Base-by-base conservation (phyloP, 2,888 invertebrate species). In the Morpho deidamia region DNA sequence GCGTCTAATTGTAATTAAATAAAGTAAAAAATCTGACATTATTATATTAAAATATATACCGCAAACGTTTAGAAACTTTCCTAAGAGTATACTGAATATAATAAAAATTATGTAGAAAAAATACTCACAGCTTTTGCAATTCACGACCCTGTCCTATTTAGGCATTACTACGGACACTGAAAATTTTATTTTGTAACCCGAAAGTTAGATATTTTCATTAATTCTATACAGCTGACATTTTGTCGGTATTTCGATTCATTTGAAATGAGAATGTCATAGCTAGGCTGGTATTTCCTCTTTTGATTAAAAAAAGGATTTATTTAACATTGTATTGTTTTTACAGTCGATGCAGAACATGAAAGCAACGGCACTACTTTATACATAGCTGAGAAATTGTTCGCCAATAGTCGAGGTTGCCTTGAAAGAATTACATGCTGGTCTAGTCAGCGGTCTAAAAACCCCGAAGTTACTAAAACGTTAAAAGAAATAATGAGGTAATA, bases 151-250 rank as follows among this genome's bases (percentile, higher is more conserved):
- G 70, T 68, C 59, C 64, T 76, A 75, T 65, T 63, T 69, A 56
- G 63, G 65, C 75, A 79, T 81, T 62, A 73, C 70, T 75, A 71
- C 74, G 66, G 69, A 68, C 79, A 88, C 86, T 81, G 80, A 83
- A 74, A 84, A 83, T 88, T 88, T 88, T 87, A 88, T 88, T 88
- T 87, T 88, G 85, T 87, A 87, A 88, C 84, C 85, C 81, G 61
- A 80, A 79, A 77, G 64, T 63, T 69, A 53, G 65, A 55, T 68
- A 37, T 61, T 67, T 68, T 66, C 66, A 39, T 57, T 74, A 72
- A 63, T 70, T 69, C 72, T 73, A 76, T 60, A 65, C 71, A 69
- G 78, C 74, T 82, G 81, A 67, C 84, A 80, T 76, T 63, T 68
- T 72, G 51, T 45, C 51, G 45, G 37, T 43, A 47, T 55, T 32